Conservation (phyloP, 2,797 vertebrate species). For the Bradypodion pumilum region DNA sequence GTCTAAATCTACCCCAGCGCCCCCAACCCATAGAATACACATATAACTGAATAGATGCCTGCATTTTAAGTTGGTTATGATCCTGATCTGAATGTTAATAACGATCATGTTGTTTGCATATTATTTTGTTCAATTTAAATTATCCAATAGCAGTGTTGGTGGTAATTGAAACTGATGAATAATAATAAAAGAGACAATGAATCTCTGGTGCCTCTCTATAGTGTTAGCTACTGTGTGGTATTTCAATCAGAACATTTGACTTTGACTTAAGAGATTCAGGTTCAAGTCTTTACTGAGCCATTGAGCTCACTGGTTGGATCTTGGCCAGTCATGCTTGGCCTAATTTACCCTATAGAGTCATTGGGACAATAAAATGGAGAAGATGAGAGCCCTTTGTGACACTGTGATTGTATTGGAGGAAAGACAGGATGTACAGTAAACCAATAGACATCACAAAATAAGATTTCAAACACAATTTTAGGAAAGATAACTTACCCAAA, state of each 20-base stretch:
- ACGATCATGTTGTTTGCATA: background rate
- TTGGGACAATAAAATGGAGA: background rate
- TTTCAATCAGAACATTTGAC: too few species aligned
- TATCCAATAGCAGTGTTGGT: background rate
- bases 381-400: too few species aligned
- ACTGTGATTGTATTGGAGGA: too few species aligned
- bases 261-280: too few species aligned
- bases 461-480: background rate
- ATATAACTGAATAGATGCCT: background rate
- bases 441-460: too few species aligned
- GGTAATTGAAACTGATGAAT: background rate
- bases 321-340: background rate
- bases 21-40: too few species aligned
- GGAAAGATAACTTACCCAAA: slow-evolving; percentile 55
- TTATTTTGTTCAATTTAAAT: background rate
- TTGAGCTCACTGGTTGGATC: background rate
- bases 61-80: background rate
- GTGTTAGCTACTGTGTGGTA: too few species aligned
- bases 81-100: background rate
- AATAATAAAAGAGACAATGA: background rate
- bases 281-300: too few species aligned
- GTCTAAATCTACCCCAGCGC: too few species aligned
- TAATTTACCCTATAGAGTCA: background rate
- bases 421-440: background rate
- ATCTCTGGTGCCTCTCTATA: background rate